These are phyloP conservation scores for Acanthoscelides obtectus DNA, from an alignment of 2,888 invertebrate species.

Conservation along the genomic window DNA sequence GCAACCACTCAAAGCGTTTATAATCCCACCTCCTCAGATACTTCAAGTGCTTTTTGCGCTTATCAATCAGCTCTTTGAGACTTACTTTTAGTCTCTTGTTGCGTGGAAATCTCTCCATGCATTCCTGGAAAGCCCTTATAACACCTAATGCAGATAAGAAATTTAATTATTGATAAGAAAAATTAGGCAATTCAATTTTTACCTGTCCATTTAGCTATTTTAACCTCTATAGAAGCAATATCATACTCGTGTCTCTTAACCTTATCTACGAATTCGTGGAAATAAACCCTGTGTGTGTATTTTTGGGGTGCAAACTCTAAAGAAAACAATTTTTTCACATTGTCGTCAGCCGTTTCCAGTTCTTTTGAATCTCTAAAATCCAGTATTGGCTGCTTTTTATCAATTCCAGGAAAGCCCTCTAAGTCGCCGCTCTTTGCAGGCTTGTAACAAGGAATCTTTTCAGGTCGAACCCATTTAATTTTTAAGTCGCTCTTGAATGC, in stretches of 20 bases:
- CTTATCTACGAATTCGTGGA: slow-evolving; percentile 53
- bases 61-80: slow-evolving; percentile 70
- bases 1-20: slow-evolving; percentile 81
- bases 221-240: slow-evolving; percentile 63
- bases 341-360: slow-evolving; percentile 64
- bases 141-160: slow-evolving; percentile 29
- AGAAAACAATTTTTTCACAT: slow-evolving; percentile 66
- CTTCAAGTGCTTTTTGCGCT: slow-evolving; percentile 69
- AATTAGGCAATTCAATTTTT: slow-evolving; percentile 3
- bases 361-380: slow-evolving; percentile 62
- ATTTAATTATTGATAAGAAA: no score
- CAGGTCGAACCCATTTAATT: slow-evolving; percentile 74
- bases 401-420: slow-evolving; percentile 53
- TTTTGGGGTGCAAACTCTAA: slow-evolving; percentile 61
- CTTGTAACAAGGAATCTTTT: slow-evolving; percentile 59
- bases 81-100: slow-evolving; percentile 55
- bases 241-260: slow-evolving; percentile 71
- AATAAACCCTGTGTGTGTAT: slow-evolving; percentile 51
- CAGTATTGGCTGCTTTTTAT: slow-evolving; percentile 49
- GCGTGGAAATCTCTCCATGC: slow-evolving; percentile 55
- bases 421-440: slow-evolving; percentile 71
- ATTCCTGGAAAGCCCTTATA: slow-evolving; percentile 66
- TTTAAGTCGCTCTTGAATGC: slow-evolving; percentile 66
- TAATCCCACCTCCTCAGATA: slow-evolving; percentile 73
- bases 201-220: slow-evolving; percentile 71